phyloP scores from a whole-genome alignment of 2,888 invertebrate species.

The Schizotus pectinicornis region DNA sequence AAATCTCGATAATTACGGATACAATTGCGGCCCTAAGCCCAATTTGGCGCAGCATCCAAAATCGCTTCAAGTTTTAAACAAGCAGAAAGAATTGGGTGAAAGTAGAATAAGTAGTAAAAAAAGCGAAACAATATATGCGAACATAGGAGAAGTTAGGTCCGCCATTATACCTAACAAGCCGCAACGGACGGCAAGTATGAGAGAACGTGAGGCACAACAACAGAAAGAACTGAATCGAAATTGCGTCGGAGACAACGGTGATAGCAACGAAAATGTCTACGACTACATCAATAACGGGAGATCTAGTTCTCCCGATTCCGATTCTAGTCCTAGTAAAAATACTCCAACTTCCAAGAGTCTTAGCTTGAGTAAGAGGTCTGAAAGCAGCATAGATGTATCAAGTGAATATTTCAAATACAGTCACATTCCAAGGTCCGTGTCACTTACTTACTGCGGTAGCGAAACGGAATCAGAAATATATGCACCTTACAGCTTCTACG shows the following conservation, averaged over 20 bases:
- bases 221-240: constrained; percentile 57
- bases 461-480: constrained; percentile 85
- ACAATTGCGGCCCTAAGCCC: constrained; percentile 70
- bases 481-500: constrained; percentile 80
- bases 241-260: constrained; percentile 37
- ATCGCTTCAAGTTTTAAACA: constrained; percentile 62
- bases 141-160: constrained; percentile 84
- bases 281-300: constrained; percentile 70
- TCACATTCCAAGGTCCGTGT: constrained; percentile 68
- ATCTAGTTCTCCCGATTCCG: constrained; percentile 73
- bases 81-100: constrained; percentile 57
- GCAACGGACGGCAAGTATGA: constrained; percentile 85
- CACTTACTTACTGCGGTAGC: constrained; percentile 82
- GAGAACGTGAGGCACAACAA: constrained; percentile 75
- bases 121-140: constrained; percentile 76
- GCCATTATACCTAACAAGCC: constrained; percentile 80
- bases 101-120: constrained; percentile 42
- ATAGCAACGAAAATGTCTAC: constrained; percentile 65
- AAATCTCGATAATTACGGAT: constrained; percentile 60
- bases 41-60: constrained; percentile 75
- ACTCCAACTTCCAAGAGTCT: constrained; percentile 54
- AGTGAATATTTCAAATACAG: constrained; percentile 67
- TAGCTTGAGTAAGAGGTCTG: constrained; percentile 58
- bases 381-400: constrained; percentile 61
- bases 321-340: constrained; percentile 63